Conservation (phyloP, 2,113 vertebrate species). For the Zosterops borbonicus region DNA sequence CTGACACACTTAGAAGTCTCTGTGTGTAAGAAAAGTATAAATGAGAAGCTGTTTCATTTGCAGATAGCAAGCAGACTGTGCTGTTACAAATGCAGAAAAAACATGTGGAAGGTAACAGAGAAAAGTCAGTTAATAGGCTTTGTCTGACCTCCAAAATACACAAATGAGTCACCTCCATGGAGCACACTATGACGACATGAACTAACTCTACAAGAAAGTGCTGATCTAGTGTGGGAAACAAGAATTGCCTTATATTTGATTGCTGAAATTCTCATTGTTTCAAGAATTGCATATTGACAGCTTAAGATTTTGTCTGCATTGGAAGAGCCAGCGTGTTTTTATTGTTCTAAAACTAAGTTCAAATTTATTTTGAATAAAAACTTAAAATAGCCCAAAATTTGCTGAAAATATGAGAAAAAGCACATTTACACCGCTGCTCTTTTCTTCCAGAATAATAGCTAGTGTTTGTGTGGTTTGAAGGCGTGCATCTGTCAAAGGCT, state of each 20-base stretch:
- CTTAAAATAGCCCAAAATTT: neutral
- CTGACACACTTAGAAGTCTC: neutral
- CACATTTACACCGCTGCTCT: neutral
- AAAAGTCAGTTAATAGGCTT: neutral
- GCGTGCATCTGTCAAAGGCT: neutral
- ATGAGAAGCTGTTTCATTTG: neutral
- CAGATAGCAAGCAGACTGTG: neutral
- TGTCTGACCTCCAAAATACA: neutral
- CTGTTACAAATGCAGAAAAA: neutral
- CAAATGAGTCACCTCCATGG: neutral
- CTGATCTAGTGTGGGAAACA: slow-evolving; percentile 15
- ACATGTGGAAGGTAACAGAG: neutral
- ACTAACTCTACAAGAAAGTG: neutral
- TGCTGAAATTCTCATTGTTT: neutral
- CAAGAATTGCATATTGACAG: neutral
- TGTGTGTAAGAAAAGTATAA: neutral
- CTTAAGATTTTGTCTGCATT: neutral
- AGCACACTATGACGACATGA: neutral
- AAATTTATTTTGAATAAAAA: neutral
- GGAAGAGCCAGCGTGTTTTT: neutral
- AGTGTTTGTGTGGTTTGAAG: neutral
- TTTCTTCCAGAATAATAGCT: neutral
- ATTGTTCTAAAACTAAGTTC: neutral
- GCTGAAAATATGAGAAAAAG: neutral
- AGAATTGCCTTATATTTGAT: neutral